Base-by-base conservation (phyloP, 23 tunicate species). In the Ascidia mentula region DNA sequence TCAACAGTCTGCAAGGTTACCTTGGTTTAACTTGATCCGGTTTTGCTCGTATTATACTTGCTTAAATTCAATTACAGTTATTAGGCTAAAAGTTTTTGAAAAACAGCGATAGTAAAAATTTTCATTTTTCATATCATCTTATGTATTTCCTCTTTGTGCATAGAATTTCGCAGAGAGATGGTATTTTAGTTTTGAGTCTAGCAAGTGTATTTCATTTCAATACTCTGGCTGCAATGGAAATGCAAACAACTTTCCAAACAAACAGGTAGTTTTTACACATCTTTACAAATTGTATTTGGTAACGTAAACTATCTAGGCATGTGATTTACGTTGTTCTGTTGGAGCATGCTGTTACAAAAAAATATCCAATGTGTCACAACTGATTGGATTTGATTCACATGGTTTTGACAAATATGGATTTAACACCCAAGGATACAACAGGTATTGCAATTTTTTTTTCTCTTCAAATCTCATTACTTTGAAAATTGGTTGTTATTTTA, bases 401-500 rank as follows among this genome's bases (percentile, higher is more conserved):
- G 97, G 97, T 31, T 91, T 53, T 60, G 97, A 91, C 40, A 91
- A 86, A 78, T 91, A 91, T 71, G 97, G 97, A 34, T 91, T 91
- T 59, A 91, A 85, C 59, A 38, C 84, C 4, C 30, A 53, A 18
- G 97, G 97, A 40, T 77, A 26, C 34, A 81, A 91, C 83, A 86
- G 97, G 97, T 91, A 79, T 31, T n/a, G n/a, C n/a, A n/a, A n/a
- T n/a, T n/a, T n/a, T n/a, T n/a, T n/a, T n/a, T n/a, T n/a, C n/a
- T n/a, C n/a, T n/a, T n/a, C n/a, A n/a, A n/a, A n/a, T n/a, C n/a
- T n/a, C n/a, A n/a, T n/a, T n/a, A n/a, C n/a, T n/a, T n/a, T n/a
- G n/a, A n/a, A n/a, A n/a, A n/a, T n/a, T n/a, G n/a, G n/a, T n/a
- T n/a, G n/a, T n/a, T n/a, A n/a, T n/a, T n/a, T n/a, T n/a, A n/a